Evolutionary conservation across 2,888 invertebrate genomes (phyloP), one percentile per base, ranked within the genome.

Genomic region (Pardosa pseudoannulata): DNA sequence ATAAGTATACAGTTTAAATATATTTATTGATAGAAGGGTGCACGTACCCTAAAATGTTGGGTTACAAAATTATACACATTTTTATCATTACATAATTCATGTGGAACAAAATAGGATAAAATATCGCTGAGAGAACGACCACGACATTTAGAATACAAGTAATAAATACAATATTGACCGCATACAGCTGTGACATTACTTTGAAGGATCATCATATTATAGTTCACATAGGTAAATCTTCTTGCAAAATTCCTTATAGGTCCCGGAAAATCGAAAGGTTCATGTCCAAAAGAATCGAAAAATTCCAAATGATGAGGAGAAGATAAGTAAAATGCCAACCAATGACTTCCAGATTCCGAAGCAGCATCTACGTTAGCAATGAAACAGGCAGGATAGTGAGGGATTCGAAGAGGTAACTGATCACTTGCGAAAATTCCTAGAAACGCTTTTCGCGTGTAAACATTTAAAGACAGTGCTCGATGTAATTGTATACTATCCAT

Each of bases 231-330:
- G 74, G 23, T 16, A 74, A 56, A n/a, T 68, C 79, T 19, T 83
- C 76, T 36, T 9, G 31, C n/a, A 62, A 62, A 32, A 5, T 31
- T 19, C 16, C 6, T 16, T 32, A 79, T 72, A 7, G n/a, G 16
- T 64, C 64, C 36, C 9, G 11, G 7, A 29, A 65, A 80, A 73
- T 29, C 46, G 7, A 5, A 7, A 6, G 82, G 73, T 7, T 64
- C 31, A 27, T 79, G 23, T 16, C 79, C 88, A 32, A 68, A 88
- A 16, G 75, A 79, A 64, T 88, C 74, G 28, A 88, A 79, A 27
- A 83, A 88, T 32, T 72, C 72, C 23, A n/a, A n/a, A n/a, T n/a
- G n/a, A n/a, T n/a, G n/a, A n/a, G n/a, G n/a, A n/a, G n/a, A n/a
- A n/a, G n/a, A 39, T 31, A 36, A 0, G 36, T 88, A 88, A 16